Percentiles rank a stretch among this genome's conserved stretches.
These are phyloP conservation scores for Argynnis bischoffii DNA, from an alignment of 2,888 invertebrate genomes.

Conservation along the genomic window DNA sequence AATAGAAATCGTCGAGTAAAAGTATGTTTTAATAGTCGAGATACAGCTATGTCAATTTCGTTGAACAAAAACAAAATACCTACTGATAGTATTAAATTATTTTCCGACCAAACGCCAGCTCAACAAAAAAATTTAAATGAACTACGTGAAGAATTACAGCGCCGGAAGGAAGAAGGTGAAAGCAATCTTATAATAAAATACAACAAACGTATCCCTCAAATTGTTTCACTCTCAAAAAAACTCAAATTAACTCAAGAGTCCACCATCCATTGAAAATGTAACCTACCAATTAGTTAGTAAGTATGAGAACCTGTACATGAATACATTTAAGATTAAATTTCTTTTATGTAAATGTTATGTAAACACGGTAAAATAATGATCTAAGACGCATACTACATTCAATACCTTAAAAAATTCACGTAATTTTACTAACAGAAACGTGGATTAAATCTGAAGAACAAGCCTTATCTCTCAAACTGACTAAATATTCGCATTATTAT, in stretches of 20 bases:
- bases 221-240: neutral
- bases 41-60: neutral
- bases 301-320: neutral
- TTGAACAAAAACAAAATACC: neutral
- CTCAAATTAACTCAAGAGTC: too few species aligned
- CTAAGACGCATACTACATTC: neutral
- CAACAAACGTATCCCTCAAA: neutral
- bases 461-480: neutral
- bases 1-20: neutral
- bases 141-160: too few species aligned
- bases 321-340: neutral
- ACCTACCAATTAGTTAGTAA: too few species aligned
- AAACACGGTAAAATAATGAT: neutral
- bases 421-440: neutral
- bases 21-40: conserved; percentile 1
- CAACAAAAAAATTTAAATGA: too few species aligned
- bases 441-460: conserved; percentile 6
- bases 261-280: too few species aligned
- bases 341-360: neutral
- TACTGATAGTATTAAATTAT: too few species aligned
- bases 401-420: too few species aligned
- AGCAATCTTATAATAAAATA: too few species aligned
- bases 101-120: too few species aligned
- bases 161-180: too few species aligned
- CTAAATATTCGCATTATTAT: neutral